Conservation (phyloP, 2,113 vertebrate genomes). For the Tenrec ecaudatus region DNA sequence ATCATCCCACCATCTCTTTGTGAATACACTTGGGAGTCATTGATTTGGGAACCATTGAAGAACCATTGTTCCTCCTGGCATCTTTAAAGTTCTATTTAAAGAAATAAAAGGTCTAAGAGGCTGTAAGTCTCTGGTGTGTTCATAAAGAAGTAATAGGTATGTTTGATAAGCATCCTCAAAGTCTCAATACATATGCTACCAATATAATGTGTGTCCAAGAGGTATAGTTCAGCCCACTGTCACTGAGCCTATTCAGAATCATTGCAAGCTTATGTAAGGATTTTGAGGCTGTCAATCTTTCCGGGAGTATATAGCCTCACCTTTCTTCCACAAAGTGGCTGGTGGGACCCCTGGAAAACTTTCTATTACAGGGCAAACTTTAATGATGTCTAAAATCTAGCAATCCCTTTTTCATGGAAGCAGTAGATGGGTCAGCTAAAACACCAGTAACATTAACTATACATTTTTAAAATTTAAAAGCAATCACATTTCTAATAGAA, state of each 20-base stretch:
- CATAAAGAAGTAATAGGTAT: slow-evolving; percentile 70
- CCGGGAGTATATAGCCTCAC: too few species aligned
- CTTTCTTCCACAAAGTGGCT: too few species aligned
- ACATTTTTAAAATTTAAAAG: slow-evolving; percentile 60
- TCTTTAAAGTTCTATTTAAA: slow-evolving; percentile 34
- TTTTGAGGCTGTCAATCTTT: too few species aligned
- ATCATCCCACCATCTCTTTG: not conserved
- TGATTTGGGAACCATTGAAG: slow-evolving; percentile 35
- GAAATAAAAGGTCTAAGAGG: slow-evolving; percentile 9
- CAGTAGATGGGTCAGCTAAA: slow-evolving; percentile 64
- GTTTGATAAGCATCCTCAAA: slow-evolving; percentile 70
- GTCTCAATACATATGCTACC: slow-evolving; percentile 72
- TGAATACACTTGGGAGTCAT: not conserved
- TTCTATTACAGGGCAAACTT: slow-evolving; percentile 70
- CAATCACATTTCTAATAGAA: slow-evolving; percentile 50
- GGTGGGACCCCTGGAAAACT: slow-evolving; percentile 63
- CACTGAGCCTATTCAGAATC: too few species aligned
- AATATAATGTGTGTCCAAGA: slow-evolving; percentile 8
- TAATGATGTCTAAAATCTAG: slow-evolving; percentile 81
- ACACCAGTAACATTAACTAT: slow-evolving; percentile 73
- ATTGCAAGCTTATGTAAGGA: too few species aligned
- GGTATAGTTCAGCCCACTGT: too few species aligned
- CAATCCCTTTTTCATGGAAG: slow-evolving; percentile 72
- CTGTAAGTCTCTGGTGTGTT: not conserved
- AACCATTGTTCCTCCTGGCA: not conserved